A percentile compares a stretch with the other conserved stretches of the same genome.
phyloP scores from a whole-genome alignment of 1,140 invertebrate species.

The Euura lappo region DNA sequence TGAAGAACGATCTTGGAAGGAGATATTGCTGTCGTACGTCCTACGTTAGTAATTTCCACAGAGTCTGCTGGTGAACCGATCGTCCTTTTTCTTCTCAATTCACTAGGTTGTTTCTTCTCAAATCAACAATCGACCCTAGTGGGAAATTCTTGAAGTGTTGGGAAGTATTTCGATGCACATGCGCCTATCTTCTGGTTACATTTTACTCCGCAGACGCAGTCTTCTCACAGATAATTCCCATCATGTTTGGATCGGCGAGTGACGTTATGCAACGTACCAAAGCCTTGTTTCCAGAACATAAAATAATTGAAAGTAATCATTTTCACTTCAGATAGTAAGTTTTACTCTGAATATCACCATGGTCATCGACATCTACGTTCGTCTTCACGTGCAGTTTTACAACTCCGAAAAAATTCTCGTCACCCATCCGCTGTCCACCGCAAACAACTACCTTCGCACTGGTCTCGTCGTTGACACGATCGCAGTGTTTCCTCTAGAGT shows the following conservation, averaged over 20 bases:
- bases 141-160: background rate
- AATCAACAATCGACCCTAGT: background rate
- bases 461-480: background rate
- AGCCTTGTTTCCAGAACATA: no score
- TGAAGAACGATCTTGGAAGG: background rate
- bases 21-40: background rate
- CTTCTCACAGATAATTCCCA: background rate
- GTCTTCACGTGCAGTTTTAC: background rate
- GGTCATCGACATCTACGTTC: background rate
- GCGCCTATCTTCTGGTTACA: background rate
- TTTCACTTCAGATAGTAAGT: background rate
- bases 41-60: background rate
- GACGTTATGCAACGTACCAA: no score
- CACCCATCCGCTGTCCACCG: background rate
- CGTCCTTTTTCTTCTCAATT: background rate
- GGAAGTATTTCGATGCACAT: background rate
- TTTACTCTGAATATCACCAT: background rate
- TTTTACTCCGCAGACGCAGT: background rate
- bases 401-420: background rate
- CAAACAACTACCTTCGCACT: background rate
- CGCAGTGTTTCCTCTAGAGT: background rate
- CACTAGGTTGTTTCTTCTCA: background rate
- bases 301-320: no score
- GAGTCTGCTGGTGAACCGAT: background rate
- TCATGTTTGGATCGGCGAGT: no score